Evolutionary conservation across 2,888 invertebrate genomes (phyloP).

Genomic region (Pemphredon lugubris): DNA sequence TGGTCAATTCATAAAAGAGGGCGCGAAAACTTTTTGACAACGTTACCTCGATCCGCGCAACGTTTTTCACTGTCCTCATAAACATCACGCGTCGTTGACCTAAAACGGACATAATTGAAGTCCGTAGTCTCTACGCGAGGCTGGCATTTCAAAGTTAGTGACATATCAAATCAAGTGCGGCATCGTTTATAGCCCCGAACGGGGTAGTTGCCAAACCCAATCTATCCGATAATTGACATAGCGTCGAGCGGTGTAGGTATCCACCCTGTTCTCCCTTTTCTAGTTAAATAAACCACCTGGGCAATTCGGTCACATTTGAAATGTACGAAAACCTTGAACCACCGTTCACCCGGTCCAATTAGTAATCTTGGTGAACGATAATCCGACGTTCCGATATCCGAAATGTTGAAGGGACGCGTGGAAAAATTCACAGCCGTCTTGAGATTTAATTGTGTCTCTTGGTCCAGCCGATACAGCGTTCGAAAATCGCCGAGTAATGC

Average conservation of each 20-base stretch:
- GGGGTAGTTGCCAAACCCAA: conserved; percentile 33
- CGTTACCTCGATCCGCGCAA: too few relatives aligned
- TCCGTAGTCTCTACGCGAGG: background rate
- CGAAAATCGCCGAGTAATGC: background rate
- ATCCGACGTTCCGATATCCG: too few relatives aligned
- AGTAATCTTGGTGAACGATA: too few relatives aligned
- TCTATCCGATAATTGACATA: conserved; percentile 45
- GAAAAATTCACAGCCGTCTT: too few relatives aligned
- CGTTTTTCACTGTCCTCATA: too few relatives aligned
- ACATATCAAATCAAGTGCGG: background rate
- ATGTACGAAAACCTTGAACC: too few relatives aligned
- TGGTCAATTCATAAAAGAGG: too few relatives aligned
- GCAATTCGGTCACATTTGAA: too few relatives aligned
- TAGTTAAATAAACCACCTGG: conserved; percentile 45
- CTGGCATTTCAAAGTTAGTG: conserved; percentile 14
- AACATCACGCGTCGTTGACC: conserved; percentile 19
- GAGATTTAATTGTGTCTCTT: too few relatives aligned
- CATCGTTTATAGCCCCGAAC: conserved; percentile 13
- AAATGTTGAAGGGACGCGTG: too few relatives aligned
- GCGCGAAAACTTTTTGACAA: too few relatives aligned
- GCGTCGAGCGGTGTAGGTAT: conserved; percentile 1
- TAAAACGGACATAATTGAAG: conserved; percentile 20
- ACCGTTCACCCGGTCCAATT: too few relatives aligned
- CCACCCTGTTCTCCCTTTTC: conserved; percentile 12
- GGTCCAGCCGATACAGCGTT: background rate